phyloP scores from a whole-genome alignment of 2,797 vertebrate genomes.

The Onychomys arenicola region DNA sequence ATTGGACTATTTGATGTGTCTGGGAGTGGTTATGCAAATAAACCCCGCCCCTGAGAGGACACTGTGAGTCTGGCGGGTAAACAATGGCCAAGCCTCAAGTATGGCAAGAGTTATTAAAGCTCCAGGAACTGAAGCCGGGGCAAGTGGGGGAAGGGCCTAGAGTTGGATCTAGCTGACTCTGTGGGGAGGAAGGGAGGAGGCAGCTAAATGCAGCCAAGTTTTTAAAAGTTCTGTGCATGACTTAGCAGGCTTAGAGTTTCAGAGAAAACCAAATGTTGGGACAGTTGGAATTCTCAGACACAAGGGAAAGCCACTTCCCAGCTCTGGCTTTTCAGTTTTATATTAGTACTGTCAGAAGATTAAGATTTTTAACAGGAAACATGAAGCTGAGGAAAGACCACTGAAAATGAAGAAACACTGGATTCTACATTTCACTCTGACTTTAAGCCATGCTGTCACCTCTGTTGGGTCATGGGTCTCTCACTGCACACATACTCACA shows the following conservation, averaged over 20 bases:
- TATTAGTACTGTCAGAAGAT: neutral
- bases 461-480: neutral
- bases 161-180: neutral
- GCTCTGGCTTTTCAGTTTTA: neutral
- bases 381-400: neutral
- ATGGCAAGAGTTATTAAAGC: conserved; percentile 15
- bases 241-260: neutral
- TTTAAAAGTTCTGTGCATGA: conserved; percentile 6
- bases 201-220: neutral
- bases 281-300: conserved; percentile 30
- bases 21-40: conserved; percentile 65
- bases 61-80: neutral
- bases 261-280: conserved; percentile 1
- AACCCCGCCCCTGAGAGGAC: conserved; percentile 11
- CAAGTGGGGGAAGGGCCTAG: neutral
- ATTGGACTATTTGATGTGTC: conserved; percentile 34
- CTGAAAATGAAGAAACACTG: conserved; percentile 38
- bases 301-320: conserved; percentile 7
- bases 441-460: neutral
- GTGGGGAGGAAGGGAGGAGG: neutral
- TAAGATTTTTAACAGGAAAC: conserved; percentile 30
- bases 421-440: neutral
- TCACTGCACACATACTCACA: neutral
- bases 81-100: neutral
- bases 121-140: neutral